Percentiles rank a stretch among this genome's conserved stretches.
These are phyloP conservation scores for Caenorhabditis japonica DNA, from an alignment of 2,888 invertebrate genomes.

Conservation along the genomic window DNA sequence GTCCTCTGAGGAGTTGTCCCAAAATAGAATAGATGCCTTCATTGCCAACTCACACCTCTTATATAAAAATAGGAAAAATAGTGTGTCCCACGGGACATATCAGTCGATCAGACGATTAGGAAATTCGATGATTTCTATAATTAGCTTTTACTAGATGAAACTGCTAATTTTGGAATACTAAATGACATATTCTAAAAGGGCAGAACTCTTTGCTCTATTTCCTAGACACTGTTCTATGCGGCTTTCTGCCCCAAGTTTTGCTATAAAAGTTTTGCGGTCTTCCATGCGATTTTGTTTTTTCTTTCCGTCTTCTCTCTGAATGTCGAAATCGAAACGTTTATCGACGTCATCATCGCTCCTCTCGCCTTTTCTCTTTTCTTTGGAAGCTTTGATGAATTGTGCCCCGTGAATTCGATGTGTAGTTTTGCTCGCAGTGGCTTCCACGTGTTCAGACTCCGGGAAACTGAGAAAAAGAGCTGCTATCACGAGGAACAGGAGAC, in stretches of 20 bases:
- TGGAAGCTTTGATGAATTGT: conserved; percentile 35
- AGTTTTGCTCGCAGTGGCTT: neutral
- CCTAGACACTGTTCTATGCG: no score
- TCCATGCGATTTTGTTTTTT: conserved; percentile 39
- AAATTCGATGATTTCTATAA: no score
- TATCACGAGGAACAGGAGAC: conserved; percentile 40
- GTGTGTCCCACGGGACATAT: no score
- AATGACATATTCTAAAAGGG: no score
- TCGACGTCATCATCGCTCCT: conserved; percentile 43
- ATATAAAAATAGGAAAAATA: neutral
- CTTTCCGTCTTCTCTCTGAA: conserved; percentile 21
- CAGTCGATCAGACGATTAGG: no score
- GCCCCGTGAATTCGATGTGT: neutral
- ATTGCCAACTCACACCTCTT: conserved; percentile 7
- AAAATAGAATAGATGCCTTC: conserved; percentile 1
- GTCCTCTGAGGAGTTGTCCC: conserved; percentile 36
- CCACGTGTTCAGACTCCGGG: conserved; percentile 18
- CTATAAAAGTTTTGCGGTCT: conserved; percentile 39
- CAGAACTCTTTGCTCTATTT: no score
- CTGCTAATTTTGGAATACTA: no score
- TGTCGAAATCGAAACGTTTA: conserved; percentile 53
- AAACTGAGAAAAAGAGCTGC: conserved; percentile 5
- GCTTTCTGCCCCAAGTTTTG: conserved; percentile 11
- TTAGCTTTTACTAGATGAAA: no score
- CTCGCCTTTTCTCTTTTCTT: neutral